Conservation (phyloP, 2,113 vertebrate genomes). For the Pelecanus crispus region DNA sequence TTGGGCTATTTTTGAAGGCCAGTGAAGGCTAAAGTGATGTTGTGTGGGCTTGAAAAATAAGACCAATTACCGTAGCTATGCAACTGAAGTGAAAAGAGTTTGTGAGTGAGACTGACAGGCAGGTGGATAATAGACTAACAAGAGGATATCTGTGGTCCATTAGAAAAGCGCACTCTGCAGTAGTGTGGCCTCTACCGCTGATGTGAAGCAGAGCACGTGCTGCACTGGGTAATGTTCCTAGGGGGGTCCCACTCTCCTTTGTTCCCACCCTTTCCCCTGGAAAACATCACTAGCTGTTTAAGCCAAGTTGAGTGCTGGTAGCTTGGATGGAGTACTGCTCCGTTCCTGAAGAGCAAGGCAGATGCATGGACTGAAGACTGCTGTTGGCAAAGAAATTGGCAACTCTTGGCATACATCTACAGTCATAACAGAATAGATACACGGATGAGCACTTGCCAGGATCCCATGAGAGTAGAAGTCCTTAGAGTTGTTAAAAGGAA, state of each 20-base stretch:
- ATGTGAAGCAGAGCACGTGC: neutral
- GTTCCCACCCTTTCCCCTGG: neutral
- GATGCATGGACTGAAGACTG: neutral
- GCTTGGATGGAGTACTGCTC: neutral
- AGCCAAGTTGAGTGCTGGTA: neutral
- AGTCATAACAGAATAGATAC: neutral
- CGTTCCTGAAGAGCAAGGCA: neutral
- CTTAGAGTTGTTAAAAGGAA: neutral
- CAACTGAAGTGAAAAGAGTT: conserved; percentile 7
- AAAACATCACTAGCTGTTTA: neutral
- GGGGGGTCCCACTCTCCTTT: neutral
- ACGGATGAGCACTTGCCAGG: neutral
- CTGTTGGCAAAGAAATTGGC: neutral
- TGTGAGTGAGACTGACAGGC: neutral
- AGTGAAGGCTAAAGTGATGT: neutral
- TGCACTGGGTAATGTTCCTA: neutral
- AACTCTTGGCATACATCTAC: neutral
- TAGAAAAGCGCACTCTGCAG: neutral
- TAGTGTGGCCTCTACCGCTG: neutral
- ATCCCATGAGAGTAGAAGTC: neutral
- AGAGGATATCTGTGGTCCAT: neutral
- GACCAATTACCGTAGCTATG: conserved; percentile 1
- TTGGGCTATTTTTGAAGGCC: neutral
- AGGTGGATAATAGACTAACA: neutral
- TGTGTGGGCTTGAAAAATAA: neutral